Evolutionary conservation across 2,888 invertebrate genomes (phyloP), one percentile per base, ranked within the genome.

Genomic region (Dasypogon diadema): DNA sequence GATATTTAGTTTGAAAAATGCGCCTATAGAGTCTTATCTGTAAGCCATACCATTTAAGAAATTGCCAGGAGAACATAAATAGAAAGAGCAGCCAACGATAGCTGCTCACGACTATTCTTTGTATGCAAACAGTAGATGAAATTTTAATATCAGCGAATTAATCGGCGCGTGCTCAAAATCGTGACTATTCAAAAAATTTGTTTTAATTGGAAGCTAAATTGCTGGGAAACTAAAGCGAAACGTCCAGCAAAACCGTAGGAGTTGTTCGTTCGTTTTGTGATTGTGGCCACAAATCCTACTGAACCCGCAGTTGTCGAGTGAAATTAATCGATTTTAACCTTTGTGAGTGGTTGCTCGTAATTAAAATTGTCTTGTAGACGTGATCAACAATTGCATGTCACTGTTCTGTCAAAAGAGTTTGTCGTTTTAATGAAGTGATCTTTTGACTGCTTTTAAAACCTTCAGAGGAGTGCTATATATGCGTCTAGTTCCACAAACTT

Each of bases 161-260:
- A 73, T 77, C 75, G 77, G 77, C 77, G 77, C 77, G 77, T 77
- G 77, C 77, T 77, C 48, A 73, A 75, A 75, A 75, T 77, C 77
- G 77, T 77, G 77, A 77, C 75, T 60, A 55, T 37, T 73, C 73
- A 77, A 75, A 77, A 76, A 76, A 76, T 76, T 76, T 76, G 74
- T 76, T 76, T 76, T 76, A 76, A 76, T 76, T 76, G 76, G 76
- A 68, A 48, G 24, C 46, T 70, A 68, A 74, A 76, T 74, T 74
- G 74, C 68, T 37, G 68, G 56, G 54, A 16, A 76, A 65, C 54
- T 74, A 65, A n/a, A 14, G 56, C 73, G 18, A 72, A 1, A 34
- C 14, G 16, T 12, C 21, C 18, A 16, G 16, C 24, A 4, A 56
- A 18, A 8, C 5, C 3, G 51, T 16, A 51, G 16, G 16, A 16